Evolutionary conservation across 2,888 invertebrate genomes (phyloP).

Genomic region (Acholoe squamosa): DNA sequence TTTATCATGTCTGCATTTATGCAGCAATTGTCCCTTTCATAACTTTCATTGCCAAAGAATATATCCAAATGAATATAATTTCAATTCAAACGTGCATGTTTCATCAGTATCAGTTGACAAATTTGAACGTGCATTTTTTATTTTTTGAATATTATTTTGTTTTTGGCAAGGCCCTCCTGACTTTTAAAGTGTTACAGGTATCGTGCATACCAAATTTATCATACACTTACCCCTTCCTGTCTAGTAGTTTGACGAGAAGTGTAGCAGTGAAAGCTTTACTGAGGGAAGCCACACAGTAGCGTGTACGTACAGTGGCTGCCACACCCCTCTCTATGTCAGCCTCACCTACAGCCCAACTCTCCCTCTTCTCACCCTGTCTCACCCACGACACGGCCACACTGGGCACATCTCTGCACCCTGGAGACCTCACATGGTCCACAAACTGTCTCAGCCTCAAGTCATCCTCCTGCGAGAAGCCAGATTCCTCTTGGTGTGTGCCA

Average conservation of each 20-base stretch:
- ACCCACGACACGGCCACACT: constrained; percentile 50
- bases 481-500: not conserved
- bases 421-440: not conserved
- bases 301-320: not conserved
- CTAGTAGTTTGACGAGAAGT: constrained; percentile 51
- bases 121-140: too few species aligned
- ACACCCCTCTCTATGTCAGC: not conserved
- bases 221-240: constrained; percentile 33
- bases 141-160: too few species aligned
- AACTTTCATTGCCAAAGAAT: too few species aligned
- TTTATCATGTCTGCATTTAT: too few species aligned
- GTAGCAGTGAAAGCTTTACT: constrained; percentile 61
- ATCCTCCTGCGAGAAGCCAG: not conserved
- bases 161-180: too few species aligned
- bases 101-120: too few species aligned
- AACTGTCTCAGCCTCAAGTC: not conserved
- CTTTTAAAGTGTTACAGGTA: too few species aligned
- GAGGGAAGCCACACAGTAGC: constrained; percentile 50
- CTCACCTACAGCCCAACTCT: not conserved
- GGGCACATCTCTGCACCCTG: constrained; percentile 8
- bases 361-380: not conserved
- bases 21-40: too few species aligned
- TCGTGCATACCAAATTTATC: too few species aligned
- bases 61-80: too few species aligned
- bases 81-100: too few species aligned